These are phyloP conservation scores for Drosophila putrida DNA, from an alignment of 2,888 invertebrate genomes.

Conservation along the genomic window DNA sequence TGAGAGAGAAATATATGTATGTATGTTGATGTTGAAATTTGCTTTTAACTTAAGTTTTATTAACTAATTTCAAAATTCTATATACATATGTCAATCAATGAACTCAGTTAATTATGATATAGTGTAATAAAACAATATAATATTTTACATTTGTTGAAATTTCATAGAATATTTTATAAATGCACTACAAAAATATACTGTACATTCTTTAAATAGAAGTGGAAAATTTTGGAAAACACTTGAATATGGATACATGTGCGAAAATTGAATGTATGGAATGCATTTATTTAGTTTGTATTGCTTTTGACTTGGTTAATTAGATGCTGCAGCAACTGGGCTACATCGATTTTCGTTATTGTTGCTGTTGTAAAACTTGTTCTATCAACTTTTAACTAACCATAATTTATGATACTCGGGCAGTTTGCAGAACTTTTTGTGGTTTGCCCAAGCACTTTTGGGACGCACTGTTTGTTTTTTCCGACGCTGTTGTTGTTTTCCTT, in stretches of 20 bases:
- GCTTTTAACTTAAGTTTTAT: neutral
- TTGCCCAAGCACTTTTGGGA: constrained; percentile 44
- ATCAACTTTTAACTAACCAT: constrained; percentile 72
- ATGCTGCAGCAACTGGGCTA: constrained; percentile 31
- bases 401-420: constrained; percentile 70
- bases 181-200: no score
- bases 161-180: no score
- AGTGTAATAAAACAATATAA: neutral
- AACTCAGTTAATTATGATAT: neutral
- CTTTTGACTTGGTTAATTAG: constrained; percentile 35
- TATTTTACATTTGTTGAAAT: neutral
- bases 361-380: constrained; percentile 26
- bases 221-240: no score
- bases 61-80: neutral
- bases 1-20: neutral
- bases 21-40: no score
- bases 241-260: neutral
- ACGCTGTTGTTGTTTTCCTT: constrained; percentile 10
- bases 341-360: constrained; percentile 45
- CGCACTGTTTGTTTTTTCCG: constrained; percentile 26
- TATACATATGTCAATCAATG: neutral
- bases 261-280: constrained; percentile 3
- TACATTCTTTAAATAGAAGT: neutral
- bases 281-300: constrained; percentile 7
- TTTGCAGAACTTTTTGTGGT: constrained; percentile 51